Conservation (phyloP, 2,888 invertebrate species). For the Chrysolina oricalcia region DNA sequence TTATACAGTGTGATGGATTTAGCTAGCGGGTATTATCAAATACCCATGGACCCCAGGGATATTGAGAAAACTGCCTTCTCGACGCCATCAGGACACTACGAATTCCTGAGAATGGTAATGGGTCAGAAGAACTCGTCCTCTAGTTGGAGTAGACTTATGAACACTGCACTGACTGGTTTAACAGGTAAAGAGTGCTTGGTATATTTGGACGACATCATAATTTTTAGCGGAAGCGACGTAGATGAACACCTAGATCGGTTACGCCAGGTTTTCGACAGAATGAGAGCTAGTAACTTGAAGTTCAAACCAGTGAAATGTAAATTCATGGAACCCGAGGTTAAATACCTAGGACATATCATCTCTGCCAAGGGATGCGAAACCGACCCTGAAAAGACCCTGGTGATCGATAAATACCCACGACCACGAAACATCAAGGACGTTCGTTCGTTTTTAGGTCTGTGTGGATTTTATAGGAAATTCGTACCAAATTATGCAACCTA, state of each 20-base stretch:
- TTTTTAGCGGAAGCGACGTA: too few relatives aligned
- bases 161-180: too few relatives aligned
- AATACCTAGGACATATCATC: slow-evolving; percentile 15
- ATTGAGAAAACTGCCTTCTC: too few relatives aligned
- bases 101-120: neutral
- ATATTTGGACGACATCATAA: too few relatives aligned
- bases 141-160: too few relatives aligned
- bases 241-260: too few relatives aligned
- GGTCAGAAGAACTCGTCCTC: neutral
- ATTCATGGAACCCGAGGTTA: too few relatives aligned
- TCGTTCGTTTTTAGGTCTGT: slow-evolving; percentile 54
- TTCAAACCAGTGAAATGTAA: too few relatives aligned
- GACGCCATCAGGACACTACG: neutral
- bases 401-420: slow-evolving; percentile 48
- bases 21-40: neutral
- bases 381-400: slow-evolving; percentile 48
- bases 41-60: neutral
- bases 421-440: slow-evolving; percentile 47
- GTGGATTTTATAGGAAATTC: slow-evolving; percentile 53
- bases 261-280: too few relatives aligned
- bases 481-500: slow-evolving; percentile 49
- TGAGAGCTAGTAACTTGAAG: too few relatives aligned
- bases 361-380: slow-evolving; percentile 37
- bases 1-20: neutral
- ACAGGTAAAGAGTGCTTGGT: too few relatives aligned